Evolutionary conservation across 2,888 invertebrate species (phyloP), one percentile per base, ranked within the genome.

Genomic region (Chloroclysta siterata): DNA sequence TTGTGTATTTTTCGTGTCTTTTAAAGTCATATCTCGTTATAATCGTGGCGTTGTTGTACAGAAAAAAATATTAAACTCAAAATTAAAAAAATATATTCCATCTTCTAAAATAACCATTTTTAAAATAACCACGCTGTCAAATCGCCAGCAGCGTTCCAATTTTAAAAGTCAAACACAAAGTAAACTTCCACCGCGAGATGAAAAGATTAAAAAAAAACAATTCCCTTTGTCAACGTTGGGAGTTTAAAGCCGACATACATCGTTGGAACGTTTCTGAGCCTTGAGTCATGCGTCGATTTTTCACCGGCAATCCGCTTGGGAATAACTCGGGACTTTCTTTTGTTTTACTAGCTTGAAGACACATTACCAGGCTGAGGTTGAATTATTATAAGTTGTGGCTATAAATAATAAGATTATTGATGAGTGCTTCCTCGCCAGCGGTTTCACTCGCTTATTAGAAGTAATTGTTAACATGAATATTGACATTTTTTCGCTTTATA

Each of bases 201-300:
- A 14, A 53, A 53, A 57, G 52, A 62, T 57, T 62, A 57, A 56
- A 62, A 57, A 62, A 62, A 57, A 62, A 62, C 57, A 57, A 57
- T 53, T 62, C 53, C 11, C 53, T 62, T 57, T 62, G 57, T 47
- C 53, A 53, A 62, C 53, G 53, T 14, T 33, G 36, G 39, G 22
- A 54, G 54, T 54, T 50, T 61, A 48, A 62, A 48, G 28, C 52
- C 29, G 48, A 17, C 56, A 61, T 61, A 61, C 46, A 62, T 62
- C 48, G 52, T 47, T 33, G 42, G 10, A 39, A 42, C 60, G 33
- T 59, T 51, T 44, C 59, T 44, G 53, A 56, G 55, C 48, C 47
- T 28, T 55, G 64, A 64, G 41, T 60, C 56, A 60, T 64, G 56
- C 55, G 52, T 42, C 60, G n/a, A 64, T 64, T 64, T 56, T 46